Evolutionary conservation across 92 coral and sea anemone species (phyloP).

Genomic region (Siderastrea radians): DNA sequence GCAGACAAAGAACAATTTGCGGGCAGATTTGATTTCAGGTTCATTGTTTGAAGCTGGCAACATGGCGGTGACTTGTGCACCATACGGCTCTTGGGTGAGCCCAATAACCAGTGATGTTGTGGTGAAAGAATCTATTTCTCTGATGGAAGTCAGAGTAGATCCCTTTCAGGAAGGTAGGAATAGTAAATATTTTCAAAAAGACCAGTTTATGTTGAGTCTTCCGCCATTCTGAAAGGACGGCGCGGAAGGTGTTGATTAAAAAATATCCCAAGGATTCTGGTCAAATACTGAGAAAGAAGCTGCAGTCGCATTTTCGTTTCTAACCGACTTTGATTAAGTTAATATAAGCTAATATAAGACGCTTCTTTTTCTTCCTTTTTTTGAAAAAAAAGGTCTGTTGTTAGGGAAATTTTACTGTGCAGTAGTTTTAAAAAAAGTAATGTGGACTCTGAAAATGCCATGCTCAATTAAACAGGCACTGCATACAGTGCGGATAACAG

Average conservation of each 20-base stretch:
- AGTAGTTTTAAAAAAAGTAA: too few relatives aligned
- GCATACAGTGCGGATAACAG: too few relatives aligned
- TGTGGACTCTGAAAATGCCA: too few relatives aligned
- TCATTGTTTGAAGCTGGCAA: background rate
- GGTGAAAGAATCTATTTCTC: constrained; percentile 66
- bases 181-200: background rate
- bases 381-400: too few relatives aligned
- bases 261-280: too few relatives aligned
- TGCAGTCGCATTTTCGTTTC: too few relatives aligned
- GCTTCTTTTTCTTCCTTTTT: too few relatives aligned
- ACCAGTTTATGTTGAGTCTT: background rate
- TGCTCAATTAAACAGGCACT: too few relatives aligned
- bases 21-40: background rate
- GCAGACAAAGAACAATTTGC: background rate
- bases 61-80: constrained; percentile 57
- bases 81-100: constrained; percentile 95
- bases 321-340: too few relatives aligned
- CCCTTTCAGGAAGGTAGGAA: constrained; percentile 78
- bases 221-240: background rate
- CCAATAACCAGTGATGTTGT: constrained; percentile 86
- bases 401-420: too few relatives aligned
- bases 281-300: too few relatives aligned
- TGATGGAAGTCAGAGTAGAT: constrained; percentile 75
- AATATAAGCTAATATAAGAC: too few relatives aligned
- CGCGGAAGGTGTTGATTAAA: background rate